Evolutionary conservation across 2,888 invertebrate genomes (phyloP), one percentile per base, ranked within the genome.

Genomic region (Branchipolynoe longqiensis): DNA sequence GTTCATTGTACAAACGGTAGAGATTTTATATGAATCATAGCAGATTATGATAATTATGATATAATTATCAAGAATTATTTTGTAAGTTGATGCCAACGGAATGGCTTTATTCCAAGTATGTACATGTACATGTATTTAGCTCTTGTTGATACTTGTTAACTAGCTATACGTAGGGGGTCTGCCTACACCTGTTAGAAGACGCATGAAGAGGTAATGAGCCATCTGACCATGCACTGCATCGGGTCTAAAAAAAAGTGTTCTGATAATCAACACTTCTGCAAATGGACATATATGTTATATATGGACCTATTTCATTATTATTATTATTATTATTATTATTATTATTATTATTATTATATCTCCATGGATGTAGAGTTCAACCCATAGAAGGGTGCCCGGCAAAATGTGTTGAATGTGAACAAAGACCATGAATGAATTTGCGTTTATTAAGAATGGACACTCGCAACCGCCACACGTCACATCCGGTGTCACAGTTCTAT

Each of bases 1-100:
- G 69, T 33, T 69, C 18, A 69, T 69, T 69, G 69, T 69, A 69
- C 69, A 69, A 69, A 69, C 12, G 8, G 69, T 69, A 69, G 69
- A 69, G 69, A 36, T 69, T 69, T 69, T 69, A 69, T 69, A 69
- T 38, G 69, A 69, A 69, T 69, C 69, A 38, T 36, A 69, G 69
- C 33, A 69, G 69, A 69, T 69, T 69, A 69, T 69, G 69, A 69
- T 69, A 69, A 69, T 69, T 69, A 69, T 69, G 38, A 69, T 69
- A 69, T 69, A 69, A 69, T 69, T 69, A 69, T 69, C 69, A 69
- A 62, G 48, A 18, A 69, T 69, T 69, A 69, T 69, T 69, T 69
- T 69, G 69, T 69, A 69, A 69, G 69, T 69, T 69, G 69, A 69
- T 1, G 69, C 69, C 69, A 69, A 12, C 36, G 38, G 69, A 38